Evolutionary conservation across 2,113 vertebrate genomes (phyloP).

Genomic region (Gorsachius goisagi): DNA sequence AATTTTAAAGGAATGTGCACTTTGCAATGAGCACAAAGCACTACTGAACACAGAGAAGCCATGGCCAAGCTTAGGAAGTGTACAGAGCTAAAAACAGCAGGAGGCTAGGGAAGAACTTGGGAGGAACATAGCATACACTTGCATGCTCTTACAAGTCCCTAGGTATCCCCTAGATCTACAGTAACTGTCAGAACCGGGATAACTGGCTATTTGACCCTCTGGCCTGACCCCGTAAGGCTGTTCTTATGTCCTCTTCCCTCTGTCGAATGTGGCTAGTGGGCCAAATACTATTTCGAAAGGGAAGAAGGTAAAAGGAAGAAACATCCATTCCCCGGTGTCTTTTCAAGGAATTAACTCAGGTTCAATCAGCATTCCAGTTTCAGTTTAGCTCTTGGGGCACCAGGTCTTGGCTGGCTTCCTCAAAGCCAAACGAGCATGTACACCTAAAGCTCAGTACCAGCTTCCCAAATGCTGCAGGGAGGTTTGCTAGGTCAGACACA

Average conservation of each 20-base stretch:
- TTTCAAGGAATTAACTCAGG: not conserved
- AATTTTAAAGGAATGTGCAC: not conserved
- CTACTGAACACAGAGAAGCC: not conserved
- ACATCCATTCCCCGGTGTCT: not conserved
- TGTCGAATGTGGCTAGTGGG: not conserved
- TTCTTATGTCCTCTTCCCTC: not conserved
- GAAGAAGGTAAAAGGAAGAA: not conserved
- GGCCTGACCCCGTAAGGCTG: not conserved
- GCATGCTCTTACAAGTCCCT: not conserved
- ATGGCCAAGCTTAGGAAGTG: not conserved
- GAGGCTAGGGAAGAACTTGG: not conserved
- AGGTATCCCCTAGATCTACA: not conserved
- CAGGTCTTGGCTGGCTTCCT: not conserved
- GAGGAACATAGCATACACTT: not conserved
- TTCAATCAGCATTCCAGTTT: not conserved
- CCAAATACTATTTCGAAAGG: not conserved
- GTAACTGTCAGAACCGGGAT: not conserved
- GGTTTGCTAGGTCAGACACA: not conserved
- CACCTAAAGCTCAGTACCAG: not conserved
- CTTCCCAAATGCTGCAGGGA: not conserved
- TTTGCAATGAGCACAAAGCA: not conserved
- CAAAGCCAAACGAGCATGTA: not conserved
- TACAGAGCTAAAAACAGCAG: not conserved
- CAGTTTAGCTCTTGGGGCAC: not conserved
- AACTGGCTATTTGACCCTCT: not conserved